A percentile compares a stretch with the other conserved stretches of the same genome.
These are phyloP conservation scores for Galemys pyrenaicus DNA, from an alignment of 2,113 vertebrate species.

Conservation along the genomic window DNA sequence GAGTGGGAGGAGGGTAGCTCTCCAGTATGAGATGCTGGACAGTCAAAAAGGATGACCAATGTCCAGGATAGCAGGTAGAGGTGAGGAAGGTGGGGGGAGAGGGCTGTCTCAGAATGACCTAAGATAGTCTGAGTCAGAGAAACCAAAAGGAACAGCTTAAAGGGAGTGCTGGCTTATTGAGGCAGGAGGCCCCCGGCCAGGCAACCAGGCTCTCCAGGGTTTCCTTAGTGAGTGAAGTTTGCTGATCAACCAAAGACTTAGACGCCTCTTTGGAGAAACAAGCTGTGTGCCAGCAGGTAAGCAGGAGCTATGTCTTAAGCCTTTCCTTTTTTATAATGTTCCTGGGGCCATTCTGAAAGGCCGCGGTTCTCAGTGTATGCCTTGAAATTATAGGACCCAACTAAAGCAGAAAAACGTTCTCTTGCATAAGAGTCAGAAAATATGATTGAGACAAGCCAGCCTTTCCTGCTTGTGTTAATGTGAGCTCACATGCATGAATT, in stretches of 20 bases:
- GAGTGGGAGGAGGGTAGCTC: background rate
- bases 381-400: background rate
- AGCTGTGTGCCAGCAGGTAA: constrained; percentile 47
- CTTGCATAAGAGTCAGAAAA: background rate
- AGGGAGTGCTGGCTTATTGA: background rate
- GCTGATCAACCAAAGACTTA: background rate
- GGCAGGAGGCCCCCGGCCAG: background rate
- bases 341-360: background rate
- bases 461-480: background rate
- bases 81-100: constrained; percentile 49
- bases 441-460: background rate
- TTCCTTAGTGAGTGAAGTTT: background rate
- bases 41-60: constrained; percentile 64
- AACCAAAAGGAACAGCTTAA: constrained; percentile 60
- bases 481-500: background rate
- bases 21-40: background rate
- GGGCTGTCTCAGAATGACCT: constrained; percentile 69
- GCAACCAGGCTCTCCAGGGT: background rate
- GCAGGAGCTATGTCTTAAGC: background rate
- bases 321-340: background rate
- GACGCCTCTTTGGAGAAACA: background rate
- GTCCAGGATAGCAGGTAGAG: constrained; percentile 67
- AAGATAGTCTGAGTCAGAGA: constrained; percentile 75
- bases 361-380: background rate
- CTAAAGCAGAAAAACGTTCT: background rate